Evolutionary conservation across 2,888 invertebrate species (phyloP).

Genomic region (Sabatieria punctata): DNA sequence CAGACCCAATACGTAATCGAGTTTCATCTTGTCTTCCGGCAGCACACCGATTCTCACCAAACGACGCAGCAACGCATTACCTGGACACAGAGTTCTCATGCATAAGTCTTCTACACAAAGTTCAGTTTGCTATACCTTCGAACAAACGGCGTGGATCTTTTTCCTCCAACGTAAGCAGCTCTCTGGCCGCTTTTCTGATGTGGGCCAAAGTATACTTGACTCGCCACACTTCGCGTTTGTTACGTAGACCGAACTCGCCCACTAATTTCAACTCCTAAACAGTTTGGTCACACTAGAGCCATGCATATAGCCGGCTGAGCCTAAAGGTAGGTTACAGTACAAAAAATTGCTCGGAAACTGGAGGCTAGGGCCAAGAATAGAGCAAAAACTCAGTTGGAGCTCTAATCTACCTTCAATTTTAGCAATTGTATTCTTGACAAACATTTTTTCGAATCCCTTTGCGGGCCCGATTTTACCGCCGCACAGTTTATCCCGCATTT

Average conservation of each 20-base stretch:
- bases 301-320: too few relatives aligned
- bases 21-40: conserved; percentile 95
- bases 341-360: too few relatives aligned
- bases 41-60: conserved; percentile 93
- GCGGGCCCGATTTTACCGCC: too few relatives aligned
- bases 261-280: conserved; percentile 97
- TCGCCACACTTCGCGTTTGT: conserved; percentile 98
- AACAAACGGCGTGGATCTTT: conserved; percentile 93
- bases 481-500: too few relatives aligned
- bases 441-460: too few relatives aligned
- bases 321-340: too few relatives aligned
- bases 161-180: conserved; percentile 90
- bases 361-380: too few relatives aligned
- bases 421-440: too few relatives aligned
- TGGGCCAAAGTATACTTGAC: conserved; percentile 96
- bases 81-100: conserved; percentile 44
- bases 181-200: conserved; percentile 97
- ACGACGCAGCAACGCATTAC: conserved; percentile 92
- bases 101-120: too few relatives aligned
- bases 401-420: too few relatives aligned
- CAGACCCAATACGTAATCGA: conserved; percentile 98
- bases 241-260: conserved; percentile 95
- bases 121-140: conserved; percentile 59
- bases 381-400: too few relatives aligned
- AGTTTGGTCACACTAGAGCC: too few relatives aligned